Base-by-base conservation (phyloP, 2,113 vertebrate species). In the Poicephalus meyeri region DNA sequence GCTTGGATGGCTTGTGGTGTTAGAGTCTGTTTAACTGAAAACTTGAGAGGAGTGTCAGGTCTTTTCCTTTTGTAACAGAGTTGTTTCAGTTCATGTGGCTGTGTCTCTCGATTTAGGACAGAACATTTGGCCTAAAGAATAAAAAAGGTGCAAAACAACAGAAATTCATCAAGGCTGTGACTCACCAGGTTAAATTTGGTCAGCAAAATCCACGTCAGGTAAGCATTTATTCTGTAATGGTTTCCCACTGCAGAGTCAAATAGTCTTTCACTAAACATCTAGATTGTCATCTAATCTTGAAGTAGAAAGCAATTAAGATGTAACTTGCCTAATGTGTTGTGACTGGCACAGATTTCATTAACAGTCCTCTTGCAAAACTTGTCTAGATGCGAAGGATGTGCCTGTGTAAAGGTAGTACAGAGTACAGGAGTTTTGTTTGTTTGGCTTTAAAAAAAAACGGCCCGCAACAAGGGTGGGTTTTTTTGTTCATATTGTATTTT, bases 91-190 rank as follows among this genome's bases (percentile, higher is more conserved):
- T 78, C 42, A 78, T n/a, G 6, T 55, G 21, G 2, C n/a, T 81
- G 10, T 49, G 25, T 91, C 14, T 73, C 96, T 88, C 82, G n/a
- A 31, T 93, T 47, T 82, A 99, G 99, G 99, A 99, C 87, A 99
- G 99, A 98, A 99, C 99, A 29, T 99, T 99, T 95, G 99, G 99
- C 33, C 97, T 99, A 50, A 99, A 99, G 97, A 99, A 99, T 97
- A 99, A 99, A 89, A 99, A 99, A 95, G 99, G 99, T 80, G 99
- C 99, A 92, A 99, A 99, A 91, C 99, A 99, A 91, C 99, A 99
- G 96, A 99, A 99, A 91, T 99, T 98, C 93, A 99, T 99, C 96
- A 99, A 99, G 94, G 99, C 99, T 76, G 99, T 99, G 13, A 99
- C 99, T 66, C 99, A 99, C 71, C 99, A 99, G 96, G 99, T 99